Percentiles rank a stretch among this genome's conserved stretches.
Conservation (phyloP, 2,797 vertebrate genomes). For the Bovichtus variegatus region DNA sequence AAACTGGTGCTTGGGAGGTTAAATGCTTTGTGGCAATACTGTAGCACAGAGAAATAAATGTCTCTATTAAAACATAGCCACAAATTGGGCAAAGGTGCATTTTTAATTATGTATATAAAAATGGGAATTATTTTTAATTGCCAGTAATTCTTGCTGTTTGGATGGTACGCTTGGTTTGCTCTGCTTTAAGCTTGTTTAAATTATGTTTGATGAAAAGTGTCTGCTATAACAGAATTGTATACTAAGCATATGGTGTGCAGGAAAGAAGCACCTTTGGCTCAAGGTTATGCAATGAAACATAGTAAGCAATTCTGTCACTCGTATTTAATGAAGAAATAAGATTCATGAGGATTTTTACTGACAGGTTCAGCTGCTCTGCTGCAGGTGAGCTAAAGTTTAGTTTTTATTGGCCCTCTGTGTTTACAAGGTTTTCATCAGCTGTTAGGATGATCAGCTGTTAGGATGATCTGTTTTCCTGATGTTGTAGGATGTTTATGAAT, state of each 20-base stretch:
- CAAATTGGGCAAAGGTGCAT: background rate
- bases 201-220: background rate
- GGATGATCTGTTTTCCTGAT: constrained; percentile 73
- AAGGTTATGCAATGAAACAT: constrained; percentile 45
- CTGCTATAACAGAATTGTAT: background rate
- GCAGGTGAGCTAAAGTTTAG: constrained; percentile 61
- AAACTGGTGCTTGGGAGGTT: background rate
- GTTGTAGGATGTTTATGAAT: constrained; percentile 74
- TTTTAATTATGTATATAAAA: background rate
- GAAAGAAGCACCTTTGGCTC: constrained; percentile 14
- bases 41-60: background rate
- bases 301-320: constrained; percentile 32
- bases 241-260: constrained; percentile 3
- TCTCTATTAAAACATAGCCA: background rate
- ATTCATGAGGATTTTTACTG: constrained; percentile 49
- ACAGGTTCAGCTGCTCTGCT: constrained; percentile 40
- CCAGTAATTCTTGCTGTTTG: background rate
- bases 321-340: constrained; percentile 51
- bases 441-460: constrained; percentile 60
- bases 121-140: background rate
- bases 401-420: constrained; percentile 52
- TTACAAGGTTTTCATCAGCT: constrained; percentile 49
- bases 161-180: background rate
- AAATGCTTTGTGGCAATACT: background rate
- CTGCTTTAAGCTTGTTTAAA: no score